Percentiles rank a stretch among this genome's conserved stretches.
Conservation (phyloP, 2,797 vertebrate species). For the Crenichthys baileyi region DNA sequence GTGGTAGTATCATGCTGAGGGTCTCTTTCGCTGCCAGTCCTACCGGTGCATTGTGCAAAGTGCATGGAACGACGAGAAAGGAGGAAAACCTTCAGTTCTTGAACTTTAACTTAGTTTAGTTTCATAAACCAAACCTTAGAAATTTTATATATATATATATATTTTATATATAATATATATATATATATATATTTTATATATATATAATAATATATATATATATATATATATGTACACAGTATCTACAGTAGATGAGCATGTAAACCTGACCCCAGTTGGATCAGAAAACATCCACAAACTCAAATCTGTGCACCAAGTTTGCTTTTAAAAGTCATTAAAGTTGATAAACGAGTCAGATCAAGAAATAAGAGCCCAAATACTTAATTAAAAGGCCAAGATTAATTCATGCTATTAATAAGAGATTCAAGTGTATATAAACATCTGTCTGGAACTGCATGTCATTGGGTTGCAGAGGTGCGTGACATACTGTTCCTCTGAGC, state of each 20-base stretch:
- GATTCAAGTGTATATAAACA: background rate
- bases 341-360: background rate
- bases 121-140: background rate
- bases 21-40: background rate
- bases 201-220: too few relatives aligned
- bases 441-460: background rate
- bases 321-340: too few relatives aligned
- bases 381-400: background rate
- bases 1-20: background rate
- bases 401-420: too few relatives aligned
- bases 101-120: background rate
- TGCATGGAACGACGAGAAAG: background rate
- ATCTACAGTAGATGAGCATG: too few relatives aligned
- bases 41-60: background rate
- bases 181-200: too few relatives aligned
- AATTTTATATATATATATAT: too few relatives aligned
- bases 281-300: too few relatives aligned
- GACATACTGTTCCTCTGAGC: conserved; percentile 13
- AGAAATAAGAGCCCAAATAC: background rate
- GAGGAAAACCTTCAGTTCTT: background rate
- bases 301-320: too few relatives aligned
- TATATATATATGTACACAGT: too few relatives aligned
- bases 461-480: background rate
- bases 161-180: too few relatives aligned
- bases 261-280: too few relatives aligned